Evolutionary conservation across 2,113 vertebrate genomes (phyloP), one percentile per base, ranked within the genome.

Genomic region (Cheilinus undulatus): DNA sequence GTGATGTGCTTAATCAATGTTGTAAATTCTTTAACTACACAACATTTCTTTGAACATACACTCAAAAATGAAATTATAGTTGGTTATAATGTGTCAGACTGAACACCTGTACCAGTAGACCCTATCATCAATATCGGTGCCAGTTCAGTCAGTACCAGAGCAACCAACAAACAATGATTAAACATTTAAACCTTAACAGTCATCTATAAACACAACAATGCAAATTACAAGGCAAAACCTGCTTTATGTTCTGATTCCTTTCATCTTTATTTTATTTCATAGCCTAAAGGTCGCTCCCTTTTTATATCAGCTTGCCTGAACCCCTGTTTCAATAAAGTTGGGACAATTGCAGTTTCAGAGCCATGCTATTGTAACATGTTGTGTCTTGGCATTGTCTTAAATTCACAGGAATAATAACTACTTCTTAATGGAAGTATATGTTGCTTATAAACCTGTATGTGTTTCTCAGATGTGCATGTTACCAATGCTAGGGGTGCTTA

Each of bases 1-100:
- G 36, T 42, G 38, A 62, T 67, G 70, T 32, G 43, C 72, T 64
- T 52, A 28, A 64, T 58, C 58, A 46, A 34, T 70, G 54, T 23
- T 62, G 38, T 76, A 42, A 69, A 17, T 46, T 63, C 59, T 76
- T 34, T 48, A 10, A 27, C 40, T 24, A 14, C 22, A 40, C 7
- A 5, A 60, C 27, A 34, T 49, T 27, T 66, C 14, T 51, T 49
- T 13, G 26, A 7, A 56, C 28, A 53, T 6, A 62, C 20, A 46
- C 56, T 65, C 8, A 46, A 5, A 15, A 5, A 42, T 42, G 1
- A 15, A 42, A 15, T 4, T 17, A 15, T 42, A 15, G 3, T 13
- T 17, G 1, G 4, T 32, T 19, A 7, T 13, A 20, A 28, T 34
- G 17, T 24, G 20, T 49, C 40, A 43, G 24, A n/a, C 24, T 28